These are phyloP conservation scores for Cryptocheilus praepositus DNA, from an alignment of 2,888 invertebrate genomes.

Conservation along the genomic window DNA sequence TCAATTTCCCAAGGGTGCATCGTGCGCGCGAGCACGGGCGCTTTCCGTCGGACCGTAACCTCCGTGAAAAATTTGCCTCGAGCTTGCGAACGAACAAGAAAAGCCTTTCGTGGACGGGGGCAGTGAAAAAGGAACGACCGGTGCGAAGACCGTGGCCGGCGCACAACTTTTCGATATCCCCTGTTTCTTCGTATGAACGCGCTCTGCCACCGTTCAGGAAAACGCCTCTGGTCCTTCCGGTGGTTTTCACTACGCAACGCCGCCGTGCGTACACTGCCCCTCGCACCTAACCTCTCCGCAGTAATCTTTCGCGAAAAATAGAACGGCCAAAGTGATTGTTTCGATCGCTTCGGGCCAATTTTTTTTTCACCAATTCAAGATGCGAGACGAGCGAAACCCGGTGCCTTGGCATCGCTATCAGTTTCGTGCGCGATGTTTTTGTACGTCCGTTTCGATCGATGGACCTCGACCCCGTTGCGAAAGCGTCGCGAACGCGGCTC, in stretches of 20 bases:
- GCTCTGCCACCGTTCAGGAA: no score
- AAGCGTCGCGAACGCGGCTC: not conserved
- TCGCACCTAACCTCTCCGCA: no score
- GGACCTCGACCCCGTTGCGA: constrained; percentile 7
- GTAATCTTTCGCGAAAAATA: no score
- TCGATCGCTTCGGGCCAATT: not conserved
- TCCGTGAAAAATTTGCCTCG: no score
- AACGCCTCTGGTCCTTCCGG: no score
- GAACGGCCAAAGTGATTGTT: no score
- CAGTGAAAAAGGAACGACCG: not conserved
- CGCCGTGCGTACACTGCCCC: no score
- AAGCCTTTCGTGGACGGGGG: constrained; percentile 3
- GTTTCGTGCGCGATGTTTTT: constrained; percentile 25
- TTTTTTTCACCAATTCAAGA: not conserved
- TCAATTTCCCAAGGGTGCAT: constrained; percentile 73
- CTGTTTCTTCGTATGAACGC: no score
- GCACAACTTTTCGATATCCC: no score
- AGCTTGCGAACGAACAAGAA: not conserved
- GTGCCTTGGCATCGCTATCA: constrained; percentile 16
- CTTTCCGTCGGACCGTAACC: constrained; percentile 37
- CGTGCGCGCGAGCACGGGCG: constrained; percentile 44
- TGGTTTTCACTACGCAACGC: no score
- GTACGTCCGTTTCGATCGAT: constrained; percentile 28
- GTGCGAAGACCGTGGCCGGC: not conserved
- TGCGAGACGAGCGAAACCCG: not conserved